phyloP scores from a whole-genome alignment of 2,888 invertebrate genomes.

The Acrobasis suavella region DNA sequence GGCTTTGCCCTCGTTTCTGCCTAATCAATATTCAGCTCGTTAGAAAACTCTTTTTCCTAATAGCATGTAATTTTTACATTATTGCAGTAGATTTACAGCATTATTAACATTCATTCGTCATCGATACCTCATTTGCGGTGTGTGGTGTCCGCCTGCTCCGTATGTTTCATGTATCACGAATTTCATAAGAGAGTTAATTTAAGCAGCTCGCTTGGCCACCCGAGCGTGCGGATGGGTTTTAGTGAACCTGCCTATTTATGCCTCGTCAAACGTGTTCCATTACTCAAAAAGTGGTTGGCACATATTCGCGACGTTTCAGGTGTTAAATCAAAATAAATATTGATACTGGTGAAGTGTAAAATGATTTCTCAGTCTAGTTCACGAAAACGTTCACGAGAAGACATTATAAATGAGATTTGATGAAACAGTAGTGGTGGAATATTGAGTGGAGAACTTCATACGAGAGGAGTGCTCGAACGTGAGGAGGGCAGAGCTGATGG shows the following conservation, averaged over 20 bases:
- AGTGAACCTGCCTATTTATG: slow-evolving; percentile 41
- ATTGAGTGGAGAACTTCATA: slow-evolving; percentile 38
- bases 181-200: slow-evolving; percentile 58
- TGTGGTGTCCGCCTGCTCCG: slow-evolving; percentile 24
- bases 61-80: slow-evolving; percentile 23
- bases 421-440: slow-evolving; percentile 48
- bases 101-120: slow-evolving; percentile 16
- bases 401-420: slow-evolving; percentile 47
- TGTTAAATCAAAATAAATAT: slow-evolving; percentile 55
- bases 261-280: slow-evolving; percentile 38
- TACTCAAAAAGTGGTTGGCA: slow-evolving; percentile 44
- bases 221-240: slow-evolving; percentile 51
- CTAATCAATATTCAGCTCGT: slow-evolving; percentile 34
- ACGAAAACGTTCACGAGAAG: slow-evolving; percentile 45
- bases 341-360: slow-evolving; percentile 53
- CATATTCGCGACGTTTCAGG: slow-evolving; percentile 52
- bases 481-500: slow-evolving; percentile 71
- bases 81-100: slow-evolving; percentile 9
- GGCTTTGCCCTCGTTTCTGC: slow-evolving; percentile 42
- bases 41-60: slow-evolving; percentile 12
- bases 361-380: slow-evolving; percentile 54
- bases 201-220: slow-evolving; percentile 56
- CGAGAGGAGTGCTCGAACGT: slow-evolving; percentile 42
- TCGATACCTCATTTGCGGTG: slow-evolving; percentile 18
- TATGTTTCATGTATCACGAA: slow-evolving; percentile 52